Evolutionary conservation across 1,140 invertebrate species (phyloP).

Genomic region (Conopomorpha cramerella): DNA sequence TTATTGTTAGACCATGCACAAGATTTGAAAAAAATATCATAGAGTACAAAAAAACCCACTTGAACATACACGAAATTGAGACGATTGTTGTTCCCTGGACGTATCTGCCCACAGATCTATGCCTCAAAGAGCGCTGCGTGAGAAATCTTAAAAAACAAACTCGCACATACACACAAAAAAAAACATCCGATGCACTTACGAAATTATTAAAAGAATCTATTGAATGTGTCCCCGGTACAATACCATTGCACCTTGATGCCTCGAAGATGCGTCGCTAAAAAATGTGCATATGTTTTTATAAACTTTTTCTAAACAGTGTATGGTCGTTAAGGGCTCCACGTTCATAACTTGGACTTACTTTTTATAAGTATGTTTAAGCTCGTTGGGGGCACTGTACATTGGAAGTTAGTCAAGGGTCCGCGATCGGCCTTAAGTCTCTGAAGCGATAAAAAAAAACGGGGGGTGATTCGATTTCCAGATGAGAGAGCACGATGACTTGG

Average conservation of each 20-base stretch:
- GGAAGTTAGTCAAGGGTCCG: too few relatives aligned
- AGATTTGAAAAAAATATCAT: too few relatives aligned
- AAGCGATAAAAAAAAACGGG: conserved; percentile 24
- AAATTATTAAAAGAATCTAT: conserved; percentile 44
- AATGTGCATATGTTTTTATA: conserved; percentile 57
- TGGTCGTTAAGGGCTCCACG: too few relatives aligned
- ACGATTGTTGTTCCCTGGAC: conserved; percentile 31
- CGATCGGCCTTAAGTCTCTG: too few relatives aligned
- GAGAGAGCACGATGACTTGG: too few relatives aligned
- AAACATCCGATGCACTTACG: conserved; percentile 29
- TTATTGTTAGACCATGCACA: too few relatives aligned
- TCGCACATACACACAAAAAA: conserved; percentile 49
- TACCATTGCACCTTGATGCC: conserved; percentile 30
- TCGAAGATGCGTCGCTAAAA: conserved; percentile 40
- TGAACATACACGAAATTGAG: conserved; percentile 29
- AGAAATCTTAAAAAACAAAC: conserved; percentile 51
- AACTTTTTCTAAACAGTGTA: conserved; percentile 27
- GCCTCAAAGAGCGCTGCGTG: conserved; percentile 38
- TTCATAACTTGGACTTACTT: too few relatives aligned
- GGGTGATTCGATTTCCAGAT: conserved; percentile 14
- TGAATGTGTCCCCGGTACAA: conserved; percentile 42
- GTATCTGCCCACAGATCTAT: conserved; percentile 56
- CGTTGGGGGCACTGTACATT: too few relatives aligned
- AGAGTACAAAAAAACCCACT: conserved; percentile 26
- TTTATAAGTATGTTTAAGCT: too few relatives aligned